A percentile compares a stretch with the other conserved stretches of the same genome.
Conservation (phyloP, 2,797 vertebrate genomes). For the Dendrocincla tyrannina region DNA sequence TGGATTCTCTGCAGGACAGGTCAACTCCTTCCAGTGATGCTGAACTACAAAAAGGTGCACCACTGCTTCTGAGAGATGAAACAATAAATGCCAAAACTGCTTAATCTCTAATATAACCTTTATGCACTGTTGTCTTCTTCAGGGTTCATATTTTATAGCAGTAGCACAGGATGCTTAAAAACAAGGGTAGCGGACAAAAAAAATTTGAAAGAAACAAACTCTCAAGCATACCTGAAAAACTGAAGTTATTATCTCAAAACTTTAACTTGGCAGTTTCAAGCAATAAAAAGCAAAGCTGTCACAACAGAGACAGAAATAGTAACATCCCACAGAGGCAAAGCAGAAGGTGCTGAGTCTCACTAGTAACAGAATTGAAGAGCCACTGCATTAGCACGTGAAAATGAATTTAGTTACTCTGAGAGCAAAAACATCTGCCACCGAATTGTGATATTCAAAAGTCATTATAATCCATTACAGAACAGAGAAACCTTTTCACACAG, state of each 20-base stretch:
- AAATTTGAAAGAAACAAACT: background rate
- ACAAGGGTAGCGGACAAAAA: background rate
- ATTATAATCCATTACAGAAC: background rate
- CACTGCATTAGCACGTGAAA: slow-evolving; percentile 19
- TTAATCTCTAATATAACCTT: background rate
- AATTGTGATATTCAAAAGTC: slow-evolving; percentile 7
- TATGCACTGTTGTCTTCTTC: background rate
- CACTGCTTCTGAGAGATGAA: background rate
- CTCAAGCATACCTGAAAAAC: background rate
- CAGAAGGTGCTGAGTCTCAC: background rate
- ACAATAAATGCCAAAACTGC: background rate
- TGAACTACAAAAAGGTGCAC: background rate
- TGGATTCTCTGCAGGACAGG: background rate
- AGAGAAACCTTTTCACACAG: background rate
- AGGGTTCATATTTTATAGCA: background rate
- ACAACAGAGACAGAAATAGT: slow-evolving; percentile 22
- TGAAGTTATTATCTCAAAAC: background rate
- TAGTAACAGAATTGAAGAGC: background rate
- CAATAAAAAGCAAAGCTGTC: slow-evolving; percentile 25
- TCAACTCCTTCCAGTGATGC: background rate
- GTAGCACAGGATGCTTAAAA: background rate
- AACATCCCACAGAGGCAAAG: slow-evolving; percentile 8
- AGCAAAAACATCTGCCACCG: slow-evolving; percentile 20
- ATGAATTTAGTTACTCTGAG: slow-evolving; percentile 19
- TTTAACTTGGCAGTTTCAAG: background rate